phyloP scores from a whole-genome alignment of 1,140 invertebrate genomes.

The Sitobion miscanthi region DNA sequence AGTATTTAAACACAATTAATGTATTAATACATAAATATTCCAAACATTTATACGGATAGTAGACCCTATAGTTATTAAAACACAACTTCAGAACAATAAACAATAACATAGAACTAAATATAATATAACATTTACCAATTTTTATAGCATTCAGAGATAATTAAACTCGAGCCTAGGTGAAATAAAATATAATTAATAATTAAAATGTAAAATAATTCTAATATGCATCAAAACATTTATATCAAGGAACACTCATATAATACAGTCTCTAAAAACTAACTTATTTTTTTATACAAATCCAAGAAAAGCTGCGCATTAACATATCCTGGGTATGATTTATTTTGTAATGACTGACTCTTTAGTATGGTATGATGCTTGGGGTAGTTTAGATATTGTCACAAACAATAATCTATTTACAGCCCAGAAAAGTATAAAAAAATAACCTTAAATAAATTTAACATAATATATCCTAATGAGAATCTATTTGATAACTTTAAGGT shows the following conservation, averaged over 20 bases:
- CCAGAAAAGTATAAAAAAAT: neutral
- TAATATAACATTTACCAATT: neutral
- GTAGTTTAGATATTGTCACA: neutral
- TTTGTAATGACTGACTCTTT: neutral
- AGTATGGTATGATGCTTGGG: neutral
- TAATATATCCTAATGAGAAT: neutral
- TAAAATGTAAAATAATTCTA: neutral
- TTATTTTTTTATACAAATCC: too few species aligned
- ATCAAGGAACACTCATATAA: neutral
- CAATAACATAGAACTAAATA: neutral
- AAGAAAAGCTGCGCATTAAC: too few species aligned
- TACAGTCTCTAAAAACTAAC: too few species aligned
- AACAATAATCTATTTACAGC: neutral
- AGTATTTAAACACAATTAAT: constrained; percentile 6
- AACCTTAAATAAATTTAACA: neutral
- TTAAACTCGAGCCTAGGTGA: neutral
- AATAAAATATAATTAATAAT: neutral
- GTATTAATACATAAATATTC: neutral
- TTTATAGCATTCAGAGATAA: neutral
- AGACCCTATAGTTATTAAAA: neutral
- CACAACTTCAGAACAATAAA: neutral
- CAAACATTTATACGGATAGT: neutral
- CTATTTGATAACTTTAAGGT: neutral
- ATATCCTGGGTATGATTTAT: too few species aligned
- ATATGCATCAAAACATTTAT: neutral